These are phyloP conservation scores for Idaea biselata DNA, from an alignment of 2,888 invertebrate genomes.

Conservation along the genomic window DNA sequence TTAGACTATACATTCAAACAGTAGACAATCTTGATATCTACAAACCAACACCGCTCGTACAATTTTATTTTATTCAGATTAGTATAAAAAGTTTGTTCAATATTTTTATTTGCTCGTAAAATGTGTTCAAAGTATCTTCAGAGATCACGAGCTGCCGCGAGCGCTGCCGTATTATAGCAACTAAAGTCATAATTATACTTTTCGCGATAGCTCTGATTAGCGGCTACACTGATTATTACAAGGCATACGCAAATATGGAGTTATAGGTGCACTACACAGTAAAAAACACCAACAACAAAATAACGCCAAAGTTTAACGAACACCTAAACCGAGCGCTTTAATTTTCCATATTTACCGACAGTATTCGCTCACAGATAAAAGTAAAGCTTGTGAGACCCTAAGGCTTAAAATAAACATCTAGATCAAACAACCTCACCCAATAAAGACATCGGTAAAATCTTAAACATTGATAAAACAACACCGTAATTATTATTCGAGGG, in stretches of 20 bases:
- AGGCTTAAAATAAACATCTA: conserved; percentile 5
- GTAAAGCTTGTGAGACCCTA: conserved; percentile 16
- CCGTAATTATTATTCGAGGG: conserved; percentile 62
- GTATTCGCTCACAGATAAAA: conserved; percentile 4
- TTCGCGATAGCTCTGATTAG: conserved; percentile 14
- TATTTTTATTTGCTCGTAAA: conserved; percentile 16
- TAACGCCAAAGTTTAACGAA: not conserved
- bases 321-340: not conserved
- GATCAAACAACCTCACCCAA: conserved; percentile 51
- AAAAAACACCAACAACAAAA: not conserved
- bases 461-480: conserved; percentile 53
- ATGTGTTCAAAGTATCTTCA: not conserved
- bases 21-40: not conserved
- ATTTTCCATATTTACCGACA: not conserved
- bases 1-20: conserved; percentile 4
- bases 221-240: conserved; percentile 9
- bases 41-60: conserved; percentile 9
- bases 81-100: conserved; percentile 25
- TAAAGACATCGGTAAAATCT: conserved; percentile 67
- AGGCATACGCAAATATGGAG: not conserved
- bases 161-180: conserved; percentile 31
- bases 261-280: conserved; percentile 5
- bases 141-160: conserved; percentile 45
- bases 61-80: conserved; percentile 19
- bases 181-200: conserved; percentile 24